Conservation (phyloP, 2,797 vertebrate species). For the Tiaroga cobitis region DNA sequence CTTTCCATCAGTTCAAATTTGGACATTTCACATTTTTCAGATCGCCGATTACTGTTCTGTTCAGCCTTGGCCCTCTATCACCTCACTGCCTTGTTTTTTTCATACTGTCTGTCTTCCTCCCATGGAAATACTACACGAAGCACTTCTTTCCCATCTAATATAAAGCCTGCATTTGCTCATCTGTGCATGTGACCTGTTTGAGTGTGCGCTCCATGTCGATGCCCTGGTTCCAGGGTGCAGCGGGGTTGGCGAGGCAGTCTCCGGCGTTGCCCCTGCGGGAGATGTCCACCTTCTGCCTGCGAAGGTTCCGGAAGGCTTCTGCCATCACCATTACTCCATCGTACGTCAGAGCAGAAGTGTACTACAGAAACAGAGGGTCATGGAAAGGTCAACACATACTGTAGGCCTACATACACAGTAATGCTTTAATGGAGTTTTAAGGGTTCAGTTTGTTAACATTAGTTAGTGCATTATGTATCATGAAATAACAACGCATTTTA, state of each 20-base stretch:
- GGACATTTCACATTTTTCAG: constrained; percentile 22
- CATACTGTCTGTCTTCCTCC: constrained; percentile 2
- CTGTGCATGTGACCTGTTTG: constrained; percentile 87
- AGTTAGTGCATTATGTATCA: neutral
- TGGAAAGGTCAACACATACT: constrained; percentile 26
- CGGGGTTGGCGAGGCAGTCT: constrained; percentile 97
- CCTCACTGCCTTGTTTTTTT: constrained; percentile 8
- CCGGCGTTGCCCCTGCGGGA: constrained; percentile 96
- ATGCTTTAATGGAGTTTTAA: neutral
- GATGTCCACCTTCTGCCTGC: constrained; percentile 97
- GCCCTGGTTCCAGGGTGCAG: constrained; percentile 97
- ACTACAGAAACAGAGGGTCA: constrained; percentile 75
- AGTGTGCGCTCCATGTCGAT: constrained; percentile 98
- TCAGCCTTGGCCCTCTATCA: neutral
- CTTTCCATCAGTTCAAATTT: neutral
- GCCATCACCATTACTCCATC: constrained; percentile 98
- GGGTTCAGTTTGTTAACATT: neutral
- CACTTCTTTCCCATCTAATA: neutral
- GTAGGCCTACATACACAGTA: neutral
- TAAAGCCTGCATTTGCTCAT: constrained; percentile 4
- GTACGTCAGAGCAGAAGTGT: constrained; percentile 95
- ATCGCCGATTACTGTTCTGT: neutral
- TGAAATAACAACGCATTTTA: neutral
- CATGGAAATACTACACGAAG: neutral
- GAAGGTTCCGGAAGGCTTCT: constrained; percentile 95